Percentiles rank a stretch among this genome's conserved stretches.
phyloP scores from a whole-genome alignment of 2,113 vertebrate species.

The Paradoxurus hermaphroditus region DNA sequence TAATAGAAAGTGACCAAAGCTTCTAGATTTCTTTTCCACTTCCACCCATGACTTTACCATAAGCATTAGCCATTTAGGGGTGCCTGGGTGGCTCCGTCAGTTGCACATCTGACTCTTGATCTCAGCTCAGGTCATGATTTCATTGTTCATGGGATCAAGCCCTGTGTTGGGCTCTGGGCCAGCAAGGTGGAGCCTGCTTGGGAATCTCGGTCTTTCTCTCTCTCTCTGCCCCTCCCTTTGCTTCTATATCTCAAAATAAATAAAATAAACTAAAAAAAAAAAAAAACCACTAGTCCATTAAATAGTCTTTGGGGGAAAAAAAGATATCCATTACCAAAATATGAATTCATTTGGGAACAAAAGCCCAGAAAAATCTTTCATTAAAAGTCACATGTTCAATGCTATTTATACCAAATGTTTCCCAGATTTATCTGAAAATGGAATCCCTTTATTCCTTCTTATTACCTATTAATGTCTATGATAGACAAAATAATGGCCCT shows the following conservation, averaged over 20 bases:
- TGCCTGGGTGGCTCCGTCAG: too few species aligned
- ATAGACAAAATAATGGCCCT: neutral
- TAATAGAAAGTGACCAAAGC: neutral
- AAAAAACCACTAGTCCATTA: neutral
- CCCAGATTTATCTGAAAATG: neutral
- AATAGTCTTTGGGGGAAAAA: neutral
- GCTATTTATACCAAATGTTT: neutral
- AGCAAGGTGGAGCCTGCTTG: too few species aligned
- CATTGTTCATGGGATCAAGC: too few species aligned
- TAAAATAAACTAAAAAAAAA: too few species aligned
- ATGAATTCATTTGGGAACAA: neutral
- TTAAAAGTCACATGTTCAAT: neutral
- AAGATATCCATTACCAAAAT: neutral
- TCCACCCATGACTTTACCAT: neutral
- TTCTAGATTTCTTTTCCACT: neutral
- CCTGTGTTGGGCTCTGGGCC: too few species aligned
- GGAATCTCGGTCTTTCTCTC: too few species aligned
- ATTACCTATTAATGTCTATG: neutral
- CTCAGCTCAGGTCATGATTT: too few species aligned
- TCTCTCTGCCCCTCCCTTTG: too few species aligned
- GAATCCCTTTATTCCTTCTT: neutral
- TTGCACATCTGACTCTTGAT: too few species aligned
- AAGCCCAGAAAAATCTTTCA: neutral
- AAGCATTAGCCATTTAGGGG: neutral
- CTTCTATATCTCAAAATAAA: too few species aligned